Evolutionary conservation across 2,797 vertebrate species (phyloP), one percentile per base, ranked within the genome.

Genomic region (Dendrocincla fuliginosa): DNA sequence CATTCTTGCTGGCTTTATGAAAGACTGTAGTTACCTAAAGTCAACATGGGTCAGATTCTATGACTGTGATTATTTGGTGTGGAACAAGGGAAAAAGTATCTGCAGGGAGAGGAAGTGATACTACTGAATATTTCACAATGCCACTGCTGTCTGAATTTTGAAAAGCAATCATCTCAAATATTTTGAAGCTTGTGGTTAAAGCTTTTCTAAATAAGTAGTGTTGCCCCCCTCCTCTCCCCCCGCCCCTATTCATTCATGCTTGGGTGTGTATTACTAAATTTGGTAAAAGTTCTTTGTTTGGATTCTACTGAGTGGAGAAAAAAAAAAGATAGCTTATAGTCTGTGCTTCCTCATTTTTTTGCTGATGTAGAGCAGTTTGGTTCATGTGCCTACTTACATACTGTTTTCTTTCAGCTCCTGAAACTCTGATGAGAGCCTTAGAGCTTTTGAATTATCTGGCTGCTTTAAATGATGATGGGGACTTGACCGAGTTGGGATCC

Each of bases 381-480:
- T 84, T 97, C 92, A 95, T 83, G 5, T 77, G 32, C 5, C 1
- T 84, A 32, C 47, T 59, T 74, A 46, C 65, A 2, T 84, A 1
- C 86, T 52, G 57, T 80, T 94, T 88, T 71, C 33, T 82, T 94
- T 27, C 93, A 99, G 99, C 99, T 97, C 99, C 99, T 49, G 99
- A 99, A 98, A 99, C 99, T 33, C 98, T 99, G 96, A 99, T 99
- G 99, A 98, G 99, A 96, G 99, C 99, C 75, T 97, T 99, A 55
- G 99, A 99, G 98, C 98, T 99, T 96, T 98, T 99, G 94, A 99
- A 99, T 97, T 99, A 99, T 88, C 97, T 99, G 91, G 99, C 99
- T 53, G 99, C 99, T 71, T 98, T 99, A 96, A 99, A 99, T 53
- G 99, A 99, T 50, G 99, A 99, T 42, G 99, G 99, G 77, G 99